phyloP scores from a whole-genome alignment of 2,797 vertebrate genomes.

The Thripadectes ignobilis region DNA sequence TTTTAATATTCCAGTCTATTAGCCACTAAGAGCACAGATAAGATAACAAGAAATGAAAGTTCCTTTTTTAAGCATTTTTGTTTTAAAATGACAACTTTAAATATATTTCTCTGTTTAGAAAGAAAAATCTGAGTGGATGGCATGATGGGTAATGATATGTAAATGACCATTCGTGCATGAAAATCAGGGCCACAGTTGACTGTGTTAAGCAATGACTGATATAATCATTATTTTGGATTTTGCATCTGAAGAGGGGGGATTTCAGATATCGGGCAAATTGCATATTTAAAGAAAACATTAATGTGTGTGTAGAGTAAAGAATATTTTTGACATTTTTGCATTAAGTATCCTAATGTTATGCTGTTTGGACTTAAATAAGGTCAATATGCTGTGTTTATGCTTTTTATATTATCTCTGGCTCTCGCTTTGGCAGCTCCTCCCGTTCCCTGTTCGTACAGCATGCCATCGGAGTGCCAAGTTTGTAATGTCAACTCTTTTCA shows the following conservation, averaged over 20 bases:
- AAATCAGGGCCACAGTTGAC: slow-evolving; percentile 55
- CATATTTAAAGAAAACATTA: slow-evolving; percentile 57
- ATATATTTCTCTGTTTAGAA: slow-evolving; percentile 49
- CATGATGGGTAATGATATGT: slow-evolving; percentile 57
- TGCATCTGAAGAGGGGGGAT: slow-evolving; percentile 43
- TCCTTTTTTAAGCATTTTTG: not conserved
- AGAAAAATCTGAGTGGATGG: slow-evolving; percentile 31
- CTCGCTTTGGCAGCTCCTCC: slow-evolving; percentile 25
- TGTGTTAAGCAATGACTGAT: slow-evolving; percentile 51
- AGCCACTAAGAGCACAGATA: slow-evolving; percentile 24
- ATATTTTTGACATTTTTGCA: not conserved
- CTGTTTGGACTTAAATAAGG: slow-evolving; percentile 62
- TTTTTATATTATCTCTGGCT: slow-evolving; percentile 49
- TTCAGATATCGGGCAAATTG: slow-evolving; percentile 47
- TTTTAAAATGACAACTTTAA: slow-evolving; percentile 51
- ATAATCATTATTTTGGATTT: slow-evolving; percentile 61
- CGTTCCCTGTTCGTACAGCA: slow-evolving; percentile 18
- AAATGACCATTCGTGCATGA: slow-evolving; percentile 58
- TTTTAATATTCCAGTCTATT: slow-evolving; percentile 50
- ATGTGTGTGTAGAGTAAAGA: not conserved
- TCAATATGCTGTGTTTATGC: slow-evolving; percentile 42
- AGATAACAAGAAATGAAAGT: not conserved
- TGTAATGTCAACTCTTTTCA: slow-evolving; percentile 62
- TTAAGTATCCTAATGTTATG: not conserved
- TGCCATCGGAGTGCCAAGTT: slow-evolving; percentile 30